phyloP scores from a whole-genome alignment of 2,797 vertebrate genomes.

The Pseudotriccus pelzelni region DNA sequence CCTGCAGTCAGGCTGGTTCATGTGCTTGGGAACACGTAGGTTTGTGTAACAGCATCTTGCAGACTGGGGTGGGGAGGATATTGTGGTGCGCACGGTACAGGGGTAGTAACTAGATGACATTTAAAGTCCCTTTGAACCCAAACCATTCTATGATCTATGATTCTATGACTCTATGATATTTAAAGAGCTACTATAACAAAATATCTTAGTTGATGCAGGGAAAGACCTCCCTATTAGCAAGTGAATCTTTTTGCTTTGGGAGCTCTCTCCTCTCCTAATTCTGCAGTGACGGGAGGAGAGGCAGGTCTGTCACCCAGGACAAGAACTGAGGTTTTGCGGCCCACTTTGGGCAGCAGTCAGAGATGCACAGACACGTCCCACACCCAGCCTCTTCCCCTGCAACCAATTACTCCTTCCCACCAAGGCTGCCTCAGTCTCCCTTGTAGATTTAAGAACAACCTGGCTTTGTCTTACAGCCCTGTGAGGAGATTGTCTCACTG shows the following conservation, averaged over 20 bases:
- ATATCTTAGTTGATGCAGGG: neutral
- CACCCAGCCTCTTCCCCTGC: neutral
- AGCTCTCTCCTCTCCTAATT: neutral
- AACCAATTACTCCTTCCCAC: neutral
- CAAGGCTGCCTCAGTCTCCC: neutral
- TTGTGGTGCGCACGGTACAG: neutral
- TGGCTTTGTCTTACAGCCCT: neutral
- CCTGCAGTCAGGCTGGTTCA: neutral
- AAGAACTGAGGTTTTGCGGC: neutral
- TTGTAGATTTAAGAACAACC: neutral
- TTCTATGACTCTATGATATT: neutral
- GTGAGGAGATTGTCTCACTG: neutral
- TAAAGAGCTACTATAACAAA: neutral
- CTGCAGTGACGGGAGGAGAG: neutral
- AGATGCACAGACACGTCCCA: rapidly evolving
- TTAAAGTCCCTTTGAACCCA: neutral
- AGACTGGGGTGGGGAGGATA: neutral
- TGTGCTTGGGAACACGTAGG: neutral
- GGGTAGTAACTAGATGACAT: neutral
- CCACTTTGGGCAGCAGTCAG: rapidly evolving
- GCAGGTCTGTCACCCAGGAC: neutral
- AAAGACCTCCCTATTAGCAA: neutral
- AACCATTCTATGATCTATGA: neutral
- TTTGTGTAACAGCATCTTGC: neutral
- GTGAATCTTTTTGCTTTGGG: neutral